Evolutionary conservation across 2,113 vertebrate genomes (phyloP).

Genomic region (Pipra filicauda): DNA sequence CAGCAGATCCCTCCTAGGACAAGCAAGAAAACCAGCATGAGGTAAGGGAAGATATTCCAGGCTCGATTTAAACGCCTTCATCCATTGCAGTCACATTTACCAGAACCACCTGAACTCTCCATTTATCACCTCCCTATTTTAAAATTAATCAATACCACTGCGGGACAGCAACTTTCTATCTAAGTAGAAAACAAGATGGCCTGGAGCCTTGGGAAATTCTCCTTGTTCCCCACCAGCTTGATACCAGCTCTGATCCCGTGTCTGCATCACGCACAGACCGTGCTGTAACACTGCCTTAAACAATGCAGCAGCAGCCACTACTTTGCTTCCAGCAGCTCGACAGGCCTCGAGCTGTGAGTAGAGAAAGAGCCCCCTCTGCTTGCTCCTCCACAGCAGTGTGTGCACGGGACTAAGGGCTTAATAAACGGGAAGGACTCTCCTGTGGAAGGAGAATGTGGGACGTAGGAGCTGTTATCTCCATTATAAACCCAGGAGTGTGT

Average conservation of each 20-base stretch:
- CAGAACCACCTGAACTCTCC: slow-evolving; percentile 30
- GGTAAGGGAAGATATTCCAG: background rate
- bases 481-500: rapidly evolving
- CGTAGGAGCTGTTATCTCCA: rapidly evolving
- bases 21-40: background rate
- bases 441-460: background rate
- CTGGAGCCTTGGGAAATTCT: slow-evolving; percentile 7
- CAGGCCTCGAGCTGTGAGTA: background rate
- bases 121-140: slow-evolving; percentile 46
- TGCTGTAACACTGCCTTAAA: background rate
- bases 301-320: background rate
- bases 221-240: background rate
- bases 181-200: slow-evolving; percentile 31
- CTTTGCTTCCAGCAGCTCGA: slow-evolving; percentile 45
- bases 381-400: slow-evolving; percentile 22
- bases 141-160: slow-evolving; percentile 37
- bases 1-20: background rate
- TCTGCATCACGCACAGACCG: background rate
- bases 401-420: background rate
- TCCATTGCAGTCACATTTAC: slow-evolving; percentile 11
- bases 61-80: background rate
- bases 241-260: background rate
- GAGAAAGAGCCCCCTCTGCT: slow-evolving; percentile 61
- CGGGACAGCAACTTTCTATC: background rate
- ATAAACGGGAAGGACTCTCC: background rate